Percentiles rank a stretch among this genome's conserved stretches.
These are phyloP conservation scores for Agrotis puta DNA, from an alignment of 2,888 invertebrate species.

Conservation along the genomic window DNA sequence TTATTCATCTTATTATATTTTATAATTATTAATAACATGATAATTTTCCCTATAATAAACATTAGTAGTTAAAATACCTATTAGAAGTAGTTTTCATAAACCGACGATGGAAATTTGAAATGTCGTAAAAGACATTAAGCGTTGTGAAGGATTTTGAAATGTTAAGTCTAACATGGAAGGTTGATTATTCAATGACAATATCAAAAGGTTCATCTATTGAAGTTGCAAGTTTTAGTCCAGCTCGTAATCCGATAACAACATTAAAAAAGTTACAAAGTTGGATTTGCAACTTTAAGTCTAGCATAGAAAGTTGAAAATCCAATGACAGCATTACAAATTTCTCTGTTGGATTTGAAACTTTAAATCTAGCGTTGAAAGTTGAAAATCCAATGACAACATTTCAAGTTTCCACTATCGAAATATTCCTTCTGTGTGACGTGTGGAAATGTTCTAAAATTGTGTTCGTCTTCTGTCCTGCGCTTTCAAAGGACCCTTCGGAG, in stretches of 20 bases:
- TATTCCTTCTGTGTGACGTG: slow-evolving; percentile 45
- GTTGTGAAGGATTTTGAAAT: no score
- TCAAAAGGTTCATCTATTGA: no score
- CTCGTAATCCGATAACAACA: no score
- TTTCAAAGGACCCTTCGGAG: slow-evolving; percentile 87
- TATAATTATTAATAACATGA: not conserved
- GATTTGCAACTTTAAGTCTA: no score
- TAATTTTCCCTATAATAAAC: not conserved
- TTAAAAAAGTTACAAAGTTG: no score
- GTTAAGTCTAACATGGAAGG: no score
- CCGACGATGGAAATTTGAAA: not conserved
- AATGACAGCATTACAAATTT: no score
- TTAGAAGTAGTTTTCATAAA: slow-evolving; percentile 46
- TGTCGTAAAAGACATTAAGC: not conserved
- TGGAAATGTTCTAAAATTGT: slow-evolving; percentile 67
- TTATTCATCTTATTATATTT: no score
- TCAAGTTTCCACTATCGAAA: not conserved
- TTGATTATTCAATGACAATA: no score
- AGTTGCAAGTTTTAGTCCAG: no score
- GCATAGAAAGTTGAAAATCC: no score
- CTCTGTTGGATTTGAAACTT: no score
- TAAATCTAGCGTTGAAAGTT: not conserved
- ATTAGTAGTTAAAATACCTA: slow-evolving; percentile 23
- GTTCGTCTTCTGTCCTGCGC: slow-evolving; percentile 80
- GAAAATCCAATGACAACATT: not conserved